A percentile compares a stretch with the other conserved stretches of the same genome.
Evolutionary conservation across 1,140 invertebrate species (phyloP).

Genomic region (Halesus radiatus): DNA sequence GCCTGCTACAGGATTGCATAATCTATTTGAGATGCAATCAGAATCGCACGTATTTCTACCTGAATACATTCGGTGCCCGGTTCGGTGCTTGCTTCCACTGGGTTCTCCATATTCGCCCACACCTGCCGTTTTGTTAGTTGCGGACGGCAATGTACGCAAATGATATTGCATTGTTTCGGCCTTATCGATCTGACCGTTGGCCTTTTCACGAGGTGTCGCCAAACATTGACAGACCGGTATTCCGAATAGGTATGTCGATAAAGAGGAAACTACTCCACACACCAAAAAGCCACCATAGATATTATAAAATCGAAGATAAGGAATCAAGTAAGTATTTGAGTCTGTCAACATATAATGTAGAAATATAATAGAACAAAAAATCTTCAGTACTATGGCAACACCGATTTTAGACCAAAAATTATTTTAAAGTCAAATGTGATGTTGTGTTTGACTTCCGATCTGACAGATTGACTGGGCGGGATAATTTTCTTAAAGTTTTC

Average conservation of each 20-base stretch:
- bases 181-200: constrained; percentile 45
- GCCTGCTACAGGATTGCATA: not conserved
- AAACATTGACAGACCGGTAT: constrained; percentile 12
- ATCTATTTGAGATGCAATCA: constrained; percentile 17
- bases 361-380: too few species aligned
- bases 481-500: too few species aligned
- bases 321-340: too few species aligned
- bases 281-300: too few species aligned
- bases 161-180: constrained; percentile 49
- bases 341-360: too few species aligned
- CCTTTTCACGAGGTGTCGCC: constrained; percentile 43
- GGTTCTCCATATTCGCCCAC: constrained; percentile 44
- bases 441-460: too few species aligned
- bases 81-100: not conserved
- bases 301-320: too few species aligned
- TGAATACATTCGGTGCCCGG: constrained; percentile 23
- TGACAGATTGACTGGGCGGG: too few species aligned
- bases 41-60: constrained; percentile 6
- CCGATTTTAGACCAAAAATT: too few species aligned
- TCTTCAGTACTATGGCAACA: too few species aligned
- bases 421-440: too few species aligned
- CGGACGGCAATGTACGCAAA: constrained; percentile 25
- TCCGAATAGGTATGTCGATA: not conserved
- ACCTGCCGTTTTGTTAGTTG: constrained; percentile 48
- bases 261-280: too few species aligned